Conservation (phyloP, 2,888 invertebrate genomes). For the Nematopogon swammerdamellus region DNA sequence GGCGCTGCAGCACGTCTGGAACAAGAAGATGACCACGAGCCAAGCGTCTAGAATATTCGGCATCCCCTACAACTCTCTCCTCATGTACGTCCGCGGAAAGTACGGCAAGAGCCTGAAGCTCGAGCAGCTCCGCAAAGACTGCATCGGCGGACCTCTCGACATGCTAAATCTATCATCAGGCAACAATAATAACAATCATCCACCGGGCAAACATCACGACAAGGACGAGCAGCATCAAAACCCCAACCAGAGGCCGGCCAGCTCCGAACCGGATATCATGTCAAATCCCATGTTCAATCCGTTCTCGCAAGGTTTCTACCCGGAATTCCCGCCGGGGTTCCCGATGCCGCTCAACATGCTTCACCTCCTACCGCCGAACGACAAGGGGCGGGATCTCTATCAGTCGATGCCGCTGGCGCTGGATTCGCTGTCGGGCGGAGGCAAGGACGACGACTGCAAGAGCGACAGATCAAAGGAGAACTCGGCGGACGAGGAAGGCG, state of each 20-base stretch:
- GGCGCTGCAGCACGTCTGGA: conserved; percentile 92
- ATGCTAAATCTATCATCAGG: conserved; percentile 62
- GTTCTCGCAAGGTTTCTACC: conserved; percentile 78
- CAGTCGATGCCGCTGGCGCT: conserved; percentile 54
- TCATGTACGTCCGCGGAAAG: conserved; percentile 91
- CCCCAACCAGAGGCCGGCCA: conserved; percentile 57
- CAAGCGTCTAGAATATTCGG: conserved; percentile 89
- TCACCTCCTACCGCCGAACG: conserved; percentile 76
- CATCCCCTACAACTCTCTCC: conserved; percentile 87
- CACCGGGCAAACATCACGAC: conserved; percentile 49
- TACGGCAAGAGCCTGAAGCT: conserved; percentile 90
- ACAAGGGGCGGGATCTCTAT: conserved; percentile 66
- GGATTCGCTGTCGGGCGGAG: conserved; percentile 48
- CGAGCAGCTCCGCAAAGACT: conserved; percentile 84
- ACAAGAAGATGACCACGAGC: conserved; percentile 92
- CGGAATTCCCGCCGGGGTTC: conserved; percentile 76
- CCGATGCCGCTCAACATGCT: conserved; percentile 84
- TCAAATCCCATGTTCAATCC: conserved; percentile 72
- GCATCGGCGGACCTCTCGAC: conserved; percentile 78
- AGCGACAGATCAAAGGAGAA: conserved; percentile 62
- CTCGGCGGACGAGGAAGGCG: conserved; percentile 57
- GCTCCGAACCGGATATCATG: conserved; percentile 64
- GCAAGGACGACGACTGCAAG: conserved; percentile 64
- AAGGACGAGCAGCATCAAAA: conserved; percentile 51
- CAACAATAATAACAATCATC: conserved; percentile 57